Conservation (phyloP, 1,140 invertebrate species). For the Cataglyphis hispanica region DNA sequence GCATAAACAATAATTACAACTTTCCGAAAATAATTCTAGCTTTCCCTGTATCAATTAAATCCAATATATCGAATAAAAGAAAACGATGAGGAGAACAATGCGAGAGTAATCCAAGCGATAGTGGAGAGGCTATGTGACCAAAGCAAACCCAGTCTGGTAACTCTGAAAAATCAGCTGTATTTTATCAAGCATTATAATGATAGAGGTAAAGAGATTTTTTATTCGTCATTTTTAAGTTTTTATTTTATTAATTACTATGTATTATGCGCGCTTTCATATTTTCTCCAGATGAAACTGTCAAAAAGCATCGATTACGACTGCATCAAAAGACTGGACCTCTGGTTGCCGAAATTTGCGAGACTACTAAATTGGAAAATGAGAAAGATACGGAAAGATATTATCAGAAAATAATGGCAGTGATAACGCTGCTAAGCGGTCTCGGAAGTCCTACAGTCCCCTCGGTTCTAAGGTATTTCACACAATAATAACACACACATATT, state of each 20-base stretch:
- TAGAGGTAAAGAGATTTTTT: constrained; percentile 80
- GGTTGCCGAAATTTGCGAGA: constrained; percentile 87
- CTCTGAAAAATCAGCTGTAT: constrained; percentile 90
- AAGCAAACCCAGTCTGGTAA: constrained; percentile 83
- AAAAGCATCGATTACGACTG: constrained; percentile 86
- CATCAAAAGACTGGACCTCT: constrained; percentile 85
- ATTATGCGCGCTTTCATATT: not conserved
- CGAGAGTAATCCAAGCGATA: constrained; percentile 60
- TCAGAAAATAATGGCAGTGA: constrained; percentile 89
- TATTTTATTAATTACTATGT: not conserved
- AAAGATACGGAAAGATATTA: constrained; percentile 87
- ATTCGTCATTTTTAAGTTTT: not conserved
- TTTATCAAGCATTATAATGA: constrained; percentile 90
- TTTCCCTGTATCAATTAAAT: constrained; percentile 73
- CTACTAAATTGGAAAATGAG: constrained; percentile 82
- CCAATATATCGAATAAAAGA: constrained; percentile 70
- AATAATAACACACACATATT: not conserved
- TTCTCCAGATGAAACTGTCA: constrained; percentile 85
- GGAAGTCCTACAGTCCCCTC: constrained; percentile 87
- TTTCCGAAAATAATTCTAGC: constrained; percentile 26
- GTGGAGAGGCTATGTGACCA: constrained; percentile 79
- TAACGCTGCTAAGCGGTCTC: constrained; percentile 88
- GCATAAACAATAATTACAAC: not conserved
- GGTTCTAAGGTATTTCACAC: constrained; percentile 86
- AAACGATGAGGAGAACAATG: constrained; percentile 56